phyloP scores from a whole-genome alignment of 2,888 invertebrate species.

The Cordilura impudica region DNA sequence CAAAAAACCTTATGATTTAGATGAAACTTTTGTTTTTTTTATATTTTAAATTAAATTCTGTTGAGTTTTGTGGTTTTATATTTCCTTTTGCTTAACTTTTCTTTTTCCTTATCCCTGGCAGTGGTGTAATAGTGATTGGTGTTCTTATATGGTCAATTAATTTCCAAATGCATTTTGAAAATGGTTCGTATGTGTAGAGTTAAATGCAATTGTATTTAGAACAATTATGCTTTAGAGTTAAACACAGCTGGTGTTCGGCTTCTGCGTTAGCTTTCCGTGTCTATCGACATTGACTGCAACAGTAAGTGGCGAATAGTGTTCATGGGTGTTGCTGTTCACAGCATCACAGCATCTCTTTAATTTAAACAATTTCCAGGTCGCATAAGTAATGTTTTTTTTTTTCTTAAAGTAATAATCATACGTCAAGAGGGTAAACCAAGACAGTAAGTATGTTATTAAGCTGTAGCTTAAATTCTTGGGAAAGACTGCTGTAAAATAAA shows the following conservation, averaged over 20 bases:
- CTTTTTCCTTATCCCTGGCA: background rate
- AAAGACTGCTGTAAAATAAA: no score
- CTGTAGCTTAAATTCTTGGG: no score
- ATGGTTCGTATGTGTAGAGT: background rate
- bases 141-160: background rate
- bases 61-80: background rate
- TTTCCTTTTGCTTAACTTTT: background rate
- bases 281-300: background rate
- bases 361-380: background rate
- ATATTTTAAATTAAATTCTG: no score
- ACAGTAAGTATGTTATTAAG: no score
- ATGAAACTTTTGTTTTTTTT: no score
- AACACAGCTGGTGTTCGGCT: background rate
- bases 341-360: background rate
- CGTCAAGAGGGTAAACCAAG: background rate
- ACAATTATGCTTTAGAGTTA: background rate
- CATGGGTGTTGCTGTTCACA: conserved; percentile 9
- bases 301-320: conserved; percentile 6
- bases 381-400: background rate
- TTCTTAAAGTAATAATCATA: background rate
- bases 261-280: background rate
- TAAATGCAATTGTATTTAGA: background rate
- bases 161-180: background rate
- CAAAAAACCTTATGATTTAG: background rate
- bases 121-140: background rate